Base-by-base conservation (phyloP, 2,888 invertebrate species). In the Drosophila birchii region DNA sequence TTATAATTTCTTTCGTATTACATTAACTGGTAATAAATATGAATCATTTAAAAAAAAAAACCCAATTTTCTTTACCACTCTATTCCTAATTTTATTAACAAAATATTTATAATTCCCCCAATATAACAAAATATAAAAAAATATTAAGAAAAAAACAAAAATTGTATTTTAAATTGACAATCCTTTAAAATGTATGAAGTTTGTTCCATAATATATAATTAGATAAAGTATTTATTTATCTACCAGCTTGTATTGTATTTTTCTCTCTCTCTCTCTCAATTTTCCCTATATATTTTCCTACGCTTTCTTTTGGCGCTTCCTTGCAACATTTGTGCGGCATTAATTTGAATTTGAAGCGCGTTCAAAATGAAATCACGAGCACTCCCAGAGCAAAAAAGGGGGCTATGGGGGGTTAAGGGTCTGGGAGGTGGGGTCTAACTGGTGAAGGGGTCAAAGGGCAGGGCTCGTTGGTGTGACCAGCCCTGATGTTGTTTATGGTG, bases 311-410 rank as follows among this genome's bases (percentile, higher is more conserved):
- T 29, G 43, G 16, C 51, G 16, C 26, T 41, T 29, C 39, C 29
- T 8, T 57, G 72, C 36, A 60, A 64, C 74, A 84, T 76, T 79
- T 81, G 82, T 76, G 49, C 51, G 69, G 76, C 78, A 85, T 82
- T 78, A 78, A 82, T 79, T 79, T 82, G 67, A 58, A 76, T 84
- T 78, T 75, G 59, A 61, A 74, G 74, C 85, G 77, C 81, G 75
- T 77, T 79, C 69, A 77, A 70, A 74, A 76, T 60, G 69, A 73
- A 75, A 84, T 84, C 84, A 73, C 66, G 73, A 58, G 57, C 74
- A 49, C 54, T 47, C 18, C 18, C 29, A 18, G n/a, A 47, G 47
- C 26, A 23, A 45, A 41, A 60, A 34, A 7, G 29, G 29, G 29
- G 29, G 29, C 29, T 29, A 8, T 18, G 4, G 23, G 26, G 43